A percentile compares a stretch with the other conserved stretches of the same genome.
These are phyloP conservation scores for Oxycera nigricornis DNA, from an alignment of 2,888 invertebrate species.

Conservation along the genomic window DNA sequence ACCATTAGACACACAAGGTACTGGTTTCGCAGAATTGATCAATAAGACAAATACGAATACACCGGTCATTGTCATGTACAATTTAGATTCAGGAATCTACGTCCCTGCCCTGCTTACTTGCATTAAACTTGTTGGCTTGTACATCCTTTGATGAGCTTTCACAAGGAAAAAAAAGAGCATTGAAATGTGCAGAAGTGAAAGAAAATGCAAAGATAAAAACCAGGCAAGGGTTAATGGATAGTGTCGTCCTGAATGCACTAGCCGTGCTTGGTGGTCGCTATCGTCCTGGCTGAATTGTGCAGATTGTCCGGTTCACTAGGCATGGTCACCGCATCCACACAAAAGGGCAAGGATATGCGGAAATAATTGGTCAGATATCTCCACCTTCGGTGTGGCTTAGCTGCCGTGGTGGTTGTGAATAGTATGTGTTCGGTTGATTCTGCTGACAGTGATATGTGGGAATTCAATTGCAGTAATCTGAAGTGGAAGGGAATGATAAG, in stretches of 20 bases:
- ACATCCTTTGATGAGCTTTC: constrained; percentile 15
- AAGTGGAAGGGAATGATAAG: too few relatives aligned
- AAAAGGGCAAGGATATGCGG: constrained; percentile 34
- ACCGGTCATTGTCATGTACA: constrained; percentile 29
- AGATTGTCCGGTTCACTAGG: constrained; percentile 32
- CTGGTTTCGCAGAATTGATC: neutral
- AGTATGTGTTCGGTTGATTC: constrained; percentile 32
- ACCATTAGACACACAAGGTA: constrained; percentile 18
- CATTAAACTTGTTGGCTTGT: neutral
- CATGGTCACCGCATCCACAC: constrained; percentile 17
- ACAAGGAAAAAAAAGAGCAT: constrained; percentile 14
- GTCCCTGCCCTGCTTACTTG: neutral
- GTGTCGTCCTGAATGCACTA: constrained; percentile 7
- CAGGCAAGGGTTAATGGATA: constrained; percentile 3
- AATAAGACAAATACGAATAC: neutral
- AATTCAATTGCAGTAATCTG: constrained; percentile 38
- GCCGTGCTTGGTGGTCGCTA: neutral
- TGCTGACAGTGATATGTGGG: constrained; percentile 46
- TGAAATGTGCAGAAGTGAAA: neutral
- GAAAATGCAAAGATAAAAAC: constrained; percentile 9
- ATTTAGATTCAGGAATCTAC: constrained; percentile 18
- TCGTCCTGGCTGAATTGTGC: neutral
- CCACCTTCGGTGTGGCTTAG: constrained; percentile 19
- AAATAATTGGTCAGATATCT: constrained; percentile 39
- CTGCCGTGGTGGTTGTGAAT: neutral